Evolutionary conservation across 2,113 vertebrate species (phyloP).

Genomic region (Semicossyphus pulcher): DNA sequence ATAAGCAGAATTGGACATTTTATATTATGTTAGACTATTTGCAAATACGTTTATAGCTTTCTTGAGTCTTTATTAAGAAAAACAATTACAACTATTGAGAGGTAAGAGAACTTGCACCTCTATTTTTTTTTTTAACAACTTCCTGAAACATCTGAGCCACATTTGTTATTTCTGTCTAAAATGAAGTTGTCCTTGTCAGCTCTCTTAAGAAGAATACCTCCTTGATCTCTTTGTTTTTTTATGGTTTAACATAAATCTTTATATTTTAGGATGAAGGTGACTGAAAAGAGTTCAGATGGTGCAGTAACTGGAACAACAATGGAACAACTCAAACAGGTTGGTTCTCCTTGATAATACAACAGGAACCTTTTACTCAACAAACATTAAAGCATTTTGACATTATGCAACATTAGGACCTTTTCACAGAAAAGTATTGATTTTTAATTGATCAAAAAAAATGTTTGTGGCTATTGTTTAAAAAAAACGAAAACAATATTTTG

Average conservation of each 20-base stretch:
- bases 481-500: background rate
- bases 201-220: background rate
- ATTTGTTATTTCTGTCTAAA: background rate
- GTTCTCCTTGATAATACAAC: background rate
- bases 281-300: constrained; percentile 66
- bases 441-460: background rate
- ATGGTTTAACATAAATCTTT: background rate
- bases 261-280: constrained; percentile 80
- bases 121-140: no score
- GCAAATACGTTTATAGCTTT: no score
- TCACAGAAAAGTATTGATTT: background rate
- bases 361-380: background rate
- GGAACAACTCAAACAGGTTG: constrained; percentile 89
- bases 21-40: no score
- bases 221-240: background rate
- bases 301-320: constrained; percentile 71
- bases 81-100: no score
- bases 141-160: no score
- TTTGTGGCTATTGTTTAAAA: background rate
- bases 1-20: no score
- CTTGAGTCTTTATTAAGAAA: no score
- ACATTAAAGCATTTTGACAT: background rate
- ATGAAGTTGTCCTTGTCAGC: background rate
- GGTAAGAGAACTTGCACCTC: no score
- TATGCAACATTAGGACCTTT: background rate